Base-by-base conservation (phyloP, 2,797 vertebrate genomes). In the Telmatherina bonti region DNA sequence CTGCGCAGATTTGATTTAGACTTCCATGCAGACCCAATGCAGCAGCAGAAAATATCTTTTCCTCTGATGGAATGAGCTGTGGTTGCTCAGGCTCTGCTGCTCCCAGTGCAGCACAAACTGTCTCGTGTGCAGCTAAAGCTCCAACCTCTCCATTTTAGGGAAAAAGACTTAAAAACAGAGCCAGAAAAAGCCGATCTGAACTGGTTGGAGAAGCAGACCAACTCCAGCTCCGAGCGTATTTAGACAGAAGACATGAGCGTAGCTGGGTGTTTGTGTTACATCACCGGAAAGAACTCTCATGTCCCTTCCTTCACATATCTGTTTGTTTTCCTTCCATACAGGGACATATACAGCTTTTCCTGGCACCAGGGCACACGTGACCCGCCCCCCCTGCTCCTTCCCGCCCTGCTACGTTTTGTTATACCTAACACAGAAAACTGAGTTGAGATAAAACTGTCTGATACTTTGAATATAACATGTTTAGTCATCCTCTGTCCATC, bases 81-180 rank as follows among this genome's bases (percentile, higher is more conserved):
- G 60, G 49, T 59, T 62, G 27, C 54, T 57, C n/a, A 5, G 24
- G 36, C 12, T 56, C 31, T 71, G 15, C 60, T 49, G 60, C 41
- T 56, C 31, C 24, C 2, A 24, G 35, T 26, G 16, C 47, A 43
- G 55, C 29, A 45, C 15, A 16, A 60, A 0, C 4, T 0, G 71
- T 43, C 33, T 26, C 36, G 13, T 73, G 70, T 60, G 70, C 56
- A 67, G 41, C 26, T 61, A 16, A 35, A 35, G 38, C 36, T 20
- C 26, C 24, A 15, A 36, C 33, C 63, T 61, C 38, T 45, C 56
- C 57, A 73, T 61, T 47, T 73, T 67, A 67, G 62, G 56, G 20
- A 60, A 45, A 66, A 35, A 20, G 29, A 53, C 57, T 60, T 15
- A n/a, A 24, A 24, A 36, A 29, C 49, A 0, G 9, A 53, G 36